phyloP scores from a whole-genome alignment of 2,888 invertebrate genomes.

The Harpagoxenus sublaevis region DNA sequence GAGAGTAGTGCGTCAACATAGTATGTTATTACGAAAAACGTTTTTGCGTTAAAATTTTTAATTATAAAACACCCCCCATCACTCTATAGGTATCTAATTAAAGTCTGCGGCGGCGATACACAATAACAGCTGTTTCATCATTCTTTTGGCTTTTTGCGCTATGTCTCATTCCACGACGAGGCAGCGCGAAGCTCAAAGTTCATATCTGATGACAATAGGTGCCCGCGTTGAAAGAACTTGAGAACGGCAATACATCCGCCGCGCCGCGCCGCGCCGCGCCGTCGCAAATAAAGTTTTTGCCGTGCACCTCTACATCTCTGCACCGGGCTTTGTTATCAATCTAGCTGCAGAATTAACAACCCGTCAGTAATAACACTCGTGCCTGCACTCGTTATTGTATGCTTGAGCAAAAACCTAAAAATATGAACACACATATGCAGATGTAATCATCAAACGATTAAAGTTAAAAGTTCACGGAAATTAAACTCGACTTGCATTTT shows the following conservation, averaged over 20 bases:
- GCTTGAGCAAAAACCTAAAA: background rate
- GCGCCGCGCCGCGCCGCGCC: background rate
- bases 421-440: background rate
- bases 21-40: background rate
- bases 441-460: background rate
- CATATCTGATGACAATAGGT: slow-evolving; percentile 50
- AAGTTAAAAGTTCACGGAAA: slow-evolving; percentile 2
- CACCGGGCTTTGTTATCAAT: slow-evolving; percentile 19
- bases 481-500: background rate
- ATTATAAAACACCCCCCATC: background rate
- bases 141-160: slow-evolving; percentile 20
- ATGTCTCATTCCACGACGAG: slow-evolving; percentile 1
- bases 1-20: background rate
- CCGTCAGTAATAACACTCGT: slow-evolving; percentile 3
- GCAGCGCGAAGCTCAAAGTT: slow-evolving; percentile 54
- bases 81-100: slow-evolving; percentile 29
- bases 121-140: slow-evolving; percentile 30
- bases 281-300: slow-evolving; percentile 53
- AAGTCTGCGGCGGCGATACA: slow-evolving; percentile 16
- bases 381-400: background rate
- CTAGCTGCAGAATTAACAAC: slow-evolving; percentile 32
- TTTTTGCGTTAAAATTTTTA: background rate
- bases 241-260: slow-evolving; percentile 43
- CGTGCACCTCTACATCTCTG: background rate
- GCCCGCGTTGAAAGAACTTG: slow-evolving; percentile 41